phyloP scores from a whole-genome alignment of 2,113 vertebrate genomes.

The Leucoraja erinaceus region DNA sequence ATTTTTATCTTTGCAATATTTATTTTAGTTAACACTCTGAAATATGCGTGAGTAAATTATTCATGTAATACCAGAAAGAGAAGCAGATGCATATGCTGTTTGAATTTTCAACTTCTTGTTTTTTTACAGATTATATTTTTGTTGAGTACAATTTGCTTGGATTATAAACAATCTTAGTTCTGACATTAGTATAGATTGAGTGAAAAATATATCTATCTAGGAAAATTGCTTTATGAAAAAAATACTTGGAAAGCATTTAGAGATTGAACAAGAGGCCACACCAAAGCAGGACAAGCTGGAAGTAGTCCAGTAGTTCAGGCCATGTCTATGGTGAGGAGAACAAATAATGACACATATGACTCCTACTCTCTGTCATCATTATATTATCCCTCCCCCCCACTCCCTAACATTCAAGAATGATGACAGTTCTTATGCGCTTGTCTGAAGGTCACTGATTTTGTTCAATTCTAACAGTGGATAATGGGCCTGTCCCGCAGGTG shows the following conservation, averaged over 20 bases:
- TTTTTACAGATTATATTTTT: background rate
- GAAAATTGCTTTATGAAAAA: background rate
- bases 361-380: background rate
- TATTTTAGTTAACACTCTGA: background rate
- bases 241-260: background rate
- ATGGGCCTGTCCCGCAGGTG: too few species aligned
- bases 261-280: background rate
- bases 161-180: background rate
- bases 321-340: too few species aligned
- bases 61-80: background rate
- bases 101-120: background rate
- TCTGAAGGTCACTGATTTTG: background rate
- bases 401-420: background rate
- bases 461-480: background rate
- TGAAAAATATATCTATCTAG: background rate
- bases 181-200: background rate
- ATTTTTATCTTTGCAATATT: background rate
- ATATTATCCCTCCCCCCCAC: background rate
- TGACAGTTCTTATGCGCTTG: background rate
- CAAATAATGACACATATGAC: too few species aligned
- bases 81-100: background rate
- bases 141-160: background rate
- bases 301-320: too few species aligned
- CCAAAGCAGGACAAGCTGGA: background rate
- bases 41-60: background rate